Base-by-base conservation (phyloP, 2,113 vertebrate species). In the Narcine bancroftii region DNA sequence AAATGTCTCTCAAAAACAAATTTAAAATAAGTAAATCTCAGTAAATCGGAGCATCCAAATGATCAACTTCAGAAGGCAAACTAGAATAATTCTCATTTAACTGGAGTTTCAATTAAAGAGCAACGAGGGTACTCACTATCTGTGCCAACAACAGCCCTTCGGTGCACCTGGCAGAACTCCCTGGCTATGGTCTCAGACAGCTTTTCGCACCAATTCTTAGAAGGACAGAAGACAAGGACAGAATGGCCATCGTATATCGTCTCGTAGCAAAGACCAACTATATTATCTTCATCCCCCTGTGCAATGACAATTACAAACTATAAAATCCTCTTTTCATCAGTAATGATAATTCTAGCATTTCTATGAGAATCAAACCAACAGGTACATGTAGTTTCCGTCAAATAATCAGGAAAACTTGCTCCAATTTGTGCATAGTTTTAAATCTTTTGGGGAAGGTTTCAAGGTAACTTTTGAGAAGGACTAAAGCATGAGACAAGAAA, bases 201-300 rank as follows among this genome's bases (percentile, higher is more conserved):
- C 93, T 99, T 99, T 95, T 99, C 99, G 95, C 99, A 99, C 99
- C 99, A 99, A 94, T 96, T 98, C 95, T 99, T 99, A 5, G 98
- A 98, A 0, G 99, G 98, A 93, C 99, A 99, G 95, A 99, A 99
- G 60, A 99, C 93, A 92, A 99, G 94, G 91, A 98, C 97, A 83
- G 98, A 97, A 94, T 97, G 97, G 89, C 97, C 97, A 72, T 96
- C 97, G 93, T 94, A 94, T 93, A 98, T 93, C 0, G 97, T 99
- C 95, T 99, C 99, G 77, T 98, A 99, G 94, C 98, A 99, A 93
- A 99, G 96, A 94, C 97, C 98, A 93, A 99, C 97, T 69, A 99
- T 94, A 77, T 99, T 97, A 93, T 99, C 98, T 47, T 99, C 98
- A 47, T 99, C 99, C n/a, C 97, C 98, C 99, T 99, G 93, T 92